Evolutionary conservation across 2,113 vertebrate genomes (phyloP).

Genomic region (Nettapus auritus): DNA sequence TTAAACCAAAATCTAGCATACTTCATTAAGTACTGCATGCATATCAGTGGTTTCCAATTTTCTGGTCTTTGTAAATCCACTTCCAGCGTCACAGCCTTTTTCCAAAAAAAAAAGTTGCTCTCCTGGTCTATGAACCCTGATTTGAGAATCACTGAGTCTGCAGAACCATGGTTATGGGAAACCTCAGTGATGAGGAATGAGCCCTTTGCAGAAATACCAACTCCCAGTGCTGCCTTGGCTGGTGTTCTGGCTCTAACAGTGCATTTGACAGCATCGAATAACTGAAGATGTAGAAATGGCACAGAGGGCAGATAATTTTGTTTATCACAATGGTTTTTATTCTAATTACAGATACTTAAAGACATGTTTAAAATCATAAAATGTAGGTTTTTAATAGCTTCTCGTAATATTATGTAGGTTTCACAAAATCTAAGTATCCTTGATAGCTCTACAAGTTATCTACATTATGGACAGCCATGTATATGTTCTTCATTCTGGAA

Average conservation of each 20-base stretch:
- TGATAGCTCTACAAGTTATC: not conserved
- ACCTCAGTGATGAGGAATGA: constrained; percentile 11
- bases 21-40: not conserved
- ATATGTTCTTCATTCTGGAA: not conserved
- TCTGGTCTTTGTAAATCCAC: not conserved
- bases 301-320: constrained; percentile 13
- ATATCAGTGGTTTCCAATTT: not conserved
- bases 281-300: constrained; percentile 28
- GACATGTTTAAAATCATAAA: constrained; percentile 10
- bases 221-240: constrained; percentile 20
- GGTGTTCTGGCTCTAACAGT: not conserved
- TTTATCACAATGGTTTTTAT: constrained; percentile 21
- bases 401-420: not conserved
- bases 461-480: too few species aligned
- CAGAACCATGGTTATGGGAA: not conserved
- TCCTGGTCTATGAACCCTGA: not conserved
- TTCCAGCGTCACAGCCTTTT: not conserved
- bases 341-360: constrained; percentile 36
- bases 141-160: constrained; percentile 9
- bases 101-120: not conserved
- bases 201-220: not conserved
- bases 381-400: not conserved
- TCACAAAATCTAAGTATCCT: not conserved
- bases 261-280: constrained; percentile 24
- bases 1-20: not conserved